phyloP scores from a whole-genome alignment of 2,888 invertebrate genomes.

The Lycocerus yunnanus region DNA sequence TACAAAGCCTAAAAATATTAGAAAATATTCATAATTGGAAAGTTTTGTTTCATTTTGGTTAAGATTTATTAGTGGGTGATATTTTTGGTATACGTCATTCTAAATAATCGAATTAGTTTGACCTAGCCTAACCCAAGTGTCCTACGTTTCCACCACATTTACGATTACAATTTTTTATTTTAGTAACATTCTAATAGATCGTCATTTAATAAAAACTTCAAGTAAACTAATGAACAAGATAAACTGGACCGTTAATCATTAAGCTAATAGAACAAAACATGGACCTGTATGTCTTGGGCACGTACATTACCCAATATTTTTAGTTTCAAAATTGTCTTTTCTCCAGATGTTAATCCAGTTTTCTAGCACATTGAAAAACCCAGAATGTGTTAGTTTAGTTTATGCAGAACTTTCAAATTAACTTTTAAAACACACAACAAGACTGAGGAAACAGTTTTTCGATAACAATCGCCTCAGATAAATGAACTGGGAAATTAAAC shows the following conservation, averaged over 20 bases:
- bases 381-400: neutral
- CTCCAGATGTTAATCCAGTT: neutral
- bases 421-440: neutral
- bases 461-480: neutral
- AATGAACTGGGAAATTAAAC: neutral
- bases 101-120: neutral
- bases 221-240: too few species aligned
- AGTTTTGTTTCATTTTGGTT: neutral
- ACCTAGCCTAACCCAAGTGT: neutral
- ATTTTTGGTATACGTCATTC: neutral
- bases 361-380: too few species aligned
- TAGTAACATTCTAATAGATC: too few species aligned
- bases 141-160: too few species aligned
- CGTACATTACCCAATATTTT: neutral
- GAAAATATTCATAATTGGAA: neutral
- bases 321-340: neutral
- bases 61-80: neutral
- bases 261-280: neutral
- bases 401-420: neutral
- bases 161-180: too few species aligned
- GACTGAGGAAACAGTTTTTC: neutral
- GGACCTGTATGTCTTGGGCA: neutral
- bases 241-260: too few species aligned
- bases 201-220: too few species aligned
- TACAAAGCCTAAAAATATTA: neutral